These are phyloP conservation scores for Cloeon dipterum DNA, from an alignment of 2,888 invertebrate species.

Conservation along the genomic window DNA sequence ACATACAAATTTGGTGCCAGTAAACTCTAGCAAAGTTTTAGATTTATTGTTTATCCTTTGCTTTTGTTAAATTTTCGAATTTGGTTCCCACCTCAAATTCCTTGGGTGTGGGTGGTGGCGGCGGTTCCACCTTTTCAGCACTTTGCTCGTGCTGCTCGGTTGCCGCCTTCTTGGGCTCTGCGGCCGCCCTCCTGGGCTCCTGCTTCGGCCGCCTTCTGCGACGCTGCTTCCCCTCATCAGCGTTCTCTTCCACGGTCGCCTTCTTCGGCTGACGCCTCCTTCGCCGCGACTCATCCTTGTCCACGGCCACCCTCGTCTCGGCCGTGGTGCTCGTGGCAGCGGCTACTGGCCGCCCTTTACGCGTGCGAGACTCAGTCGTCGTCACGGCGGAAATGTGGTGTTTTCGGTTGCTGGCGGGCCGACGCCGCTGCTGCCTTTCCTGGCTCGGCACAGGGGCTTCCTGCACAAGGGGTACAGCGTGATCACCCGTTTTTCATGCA, in stretches of 20 bases:
- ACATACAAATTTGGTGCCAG: too few relatives aligned
- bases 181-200: constrained; percentile 7
- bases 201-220: constrained; percentile 17
- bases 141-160: constrained; percentile 11
- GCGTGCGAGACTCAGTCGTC: too few relatives aligned
- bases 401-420: too few relatives aligned
- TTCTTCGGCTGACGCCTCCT: background rate
- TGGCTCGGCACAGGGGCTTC: too few relatives aligned
- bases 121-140: constrained; percentile 12
- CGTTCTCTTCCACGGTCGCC: background rate
- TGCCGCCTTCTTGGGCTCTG: constrained; percentile 12
- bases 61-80: too few relatives aligned
- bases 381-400: too few relatives aligned
- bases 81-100: constrained; percentile 22
- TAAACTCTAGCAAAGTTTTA: too few relatives aligned
- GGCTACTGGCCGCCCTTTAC: too few relatives aligned
- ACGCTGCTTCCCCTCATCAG: constrained; percentile 10
- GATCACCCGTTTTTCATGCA: too few relatives aligned
- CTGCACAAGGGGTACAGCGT: too few relatives aligned
- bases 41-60: too few relatives aligned
- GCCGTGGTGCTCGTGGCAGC: constrained; percentile 1
- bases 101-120: constrained; percentile 17
- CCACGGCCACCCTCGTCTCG: background rate
- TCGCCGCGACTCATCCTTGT: background rate
- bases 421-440: too few relatives aligned